Percentiles rank a stretch among this genome's conserved stretches.
phyloP scores from a whole-genome alignment of 2,113 vertebrate genomes.

The Cephalopholis sonnerati region DNA sequence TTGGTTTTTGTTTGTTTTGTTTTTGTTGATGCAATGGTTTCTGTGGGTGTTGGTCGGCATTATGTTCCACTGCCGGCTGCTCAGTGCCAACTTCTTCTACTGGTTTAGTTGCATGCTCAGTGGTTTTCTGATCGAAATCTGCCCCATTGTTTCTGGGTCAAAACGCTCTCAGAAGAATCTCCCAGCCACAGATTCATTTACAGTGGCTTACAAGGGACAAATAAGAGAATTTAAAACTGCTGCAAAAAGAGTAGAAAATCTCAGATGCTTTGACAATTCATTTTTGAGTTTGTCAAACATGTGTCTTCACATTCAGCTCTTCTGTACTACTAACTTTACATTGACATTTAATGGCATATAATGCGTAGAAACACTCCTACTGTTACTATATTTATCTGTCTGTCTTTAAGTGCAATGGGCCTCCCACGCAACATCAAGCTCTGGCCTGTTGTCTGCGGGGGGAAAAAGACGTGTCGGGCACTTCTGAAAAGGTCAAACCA shows the following conservation, averaged over 20 bases:
- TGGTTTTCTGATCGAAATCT: slow-evolving; percentile 37
- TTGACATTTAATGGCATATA: background rate
- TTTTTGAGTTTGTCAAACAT: too few species aligned
- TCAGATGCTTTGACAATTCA: too few species aligned
- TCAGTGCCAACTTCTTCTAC: background rate
- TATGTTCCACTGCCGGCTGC: slow-evolving; percentile 25
- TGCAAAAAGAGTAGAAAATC: background rate
- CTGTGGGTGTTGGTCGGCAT: slow-evolving; percentile 32
- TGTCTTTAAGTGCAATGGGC: background rate
- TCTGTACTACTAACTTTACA: background rate
- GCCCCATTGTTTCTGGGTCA: slow-evolving; percentile 11
- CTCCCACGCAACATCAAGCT: slow-evolving; percentile 15
- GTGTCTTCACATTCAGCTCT: background rate
- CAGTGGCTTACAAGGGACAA: background rate
- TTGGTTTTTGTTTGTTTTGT: slow-evolving; percentile 23
- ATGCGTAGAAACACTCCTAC: background rate
- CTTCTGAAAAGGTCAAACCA: slow-evolving; percentile 71
- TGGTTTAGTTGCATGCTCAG: slow-evolving; percentile 14
- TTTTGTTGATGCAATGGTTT: slow-evolving; percentile 40
- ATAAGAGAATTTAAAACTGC: background rate
- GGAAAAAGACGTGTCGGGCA: background rate
- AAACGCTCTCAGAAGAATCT: background rate
- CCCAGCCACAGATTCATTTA: background rate
- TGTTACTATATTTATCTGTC: slow-evolving; percentile 3
- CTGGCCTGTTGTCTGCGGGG: slow-evolving; percentile 31